These are phyloP conservation scores for Scaptomyza caliginosa DNA, from an alignment of 2,888 invertebrate species.

Conservation along the genomic window DNA sequence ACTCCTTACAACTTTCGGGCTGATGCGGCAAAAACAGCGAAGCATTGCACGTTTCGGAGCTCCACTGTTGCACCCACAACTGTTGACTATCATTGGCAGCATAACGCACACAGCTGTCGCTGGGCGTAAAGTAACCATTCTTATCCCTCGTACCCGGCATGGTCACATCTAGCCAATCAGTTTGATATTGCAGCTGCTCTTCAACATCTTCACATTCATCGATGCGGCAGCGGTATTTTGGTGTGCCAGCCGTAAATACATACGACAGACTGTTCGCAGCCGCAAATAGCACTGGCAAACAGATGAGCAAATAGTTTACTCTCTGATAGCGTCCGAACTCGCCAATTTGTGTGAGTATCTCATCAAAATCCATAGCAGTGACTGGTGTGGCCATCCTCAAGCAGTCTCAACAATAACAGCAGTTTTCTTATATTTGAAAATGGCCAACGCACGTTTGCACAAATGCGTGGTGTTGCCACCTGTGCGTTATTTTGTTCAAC, in stretches of 20 bases:
- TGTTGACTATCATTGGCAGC: constrained; percentile 47
- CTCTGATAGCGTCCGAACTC: constrained; percentile 87
- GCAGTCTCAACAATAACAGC: background rate
- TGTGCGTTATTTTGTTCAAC: background rate
- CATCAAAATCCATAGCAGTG: constrained; percentile 86
- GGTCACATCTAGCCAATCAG: constrained; percentile 85
- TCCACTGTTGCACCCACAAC: background rate
- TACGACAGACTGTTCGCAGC: constrained; percentile 87
- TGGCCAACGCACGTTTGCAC: background rate
- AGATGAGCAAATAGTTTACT: constrained; percentile 85
- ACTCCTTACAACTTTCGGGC: constrained; percentile 84
- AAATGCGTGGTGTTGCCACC: constrained; percentile 18
- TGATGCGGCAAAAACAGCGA: constrained; percentile 81
- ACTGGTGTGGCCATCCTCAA: constrained; percentile 26
- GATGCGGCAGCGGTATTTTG: constrained; percentile 86
- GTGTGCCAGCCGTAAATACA: constrained; percentile 87
- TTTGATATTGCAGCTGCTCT: constrained; percentile 52
- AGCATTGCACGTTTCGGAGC: constrained; percentile 49
- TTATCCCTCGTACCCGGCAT: constrained; percentile 84
- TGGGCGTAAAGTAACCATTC: constrained; percentile 77
- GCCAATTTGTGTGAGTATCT: constrained; percentile 86
- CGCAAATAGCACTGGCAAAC: constrained; percentile 86
- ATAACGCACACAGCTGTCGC: constrained; percentile 76
- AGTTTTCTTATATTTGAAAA: constrained; percentile 12
- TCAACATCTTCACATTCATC: constrained; percentile 85